These are phyloP conservation scores for Centrocercus urophasianus DNA, from an alignment of 2,113 vertebrate species.

Conservation along the genomic window DNA sequence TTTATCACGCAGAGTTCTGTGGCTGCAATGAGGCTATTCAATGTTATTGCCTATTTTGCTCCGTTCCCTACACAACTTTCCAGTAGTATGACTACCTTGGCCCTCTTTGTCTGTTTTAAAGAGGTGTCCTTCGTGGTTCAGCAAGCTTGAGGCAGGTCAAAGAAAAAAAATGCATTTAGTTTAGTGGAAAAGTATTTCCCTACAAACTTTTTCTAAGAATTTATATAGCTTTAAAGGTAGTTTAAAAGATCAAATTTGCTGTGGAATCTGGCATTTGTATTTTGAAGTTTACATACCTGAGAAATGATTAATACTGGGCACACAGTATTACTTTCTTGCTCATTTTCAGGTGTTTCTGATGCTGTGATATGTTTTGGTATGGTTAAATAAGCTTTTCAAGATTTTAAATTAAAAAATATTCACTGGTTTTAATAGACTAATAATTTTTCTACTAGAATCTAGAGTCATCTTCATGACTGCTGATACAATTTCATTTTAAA, in stretches of 20 bases:
- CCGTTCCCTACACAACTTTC: background rate
- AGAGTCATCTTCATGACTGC: conserved; percentile 38
- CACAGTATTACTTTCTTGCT: background rate
- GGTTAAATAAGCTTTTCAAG: conserved; percentile 19
- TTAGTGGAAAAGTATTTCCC: background rate
- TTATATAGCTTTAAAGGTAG: background rate
- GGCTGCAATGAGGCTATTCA: background rate
- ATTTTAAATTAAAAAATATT: background rate
- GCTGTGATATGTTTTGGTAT: background rate
- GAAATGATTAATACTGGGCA: background rate
- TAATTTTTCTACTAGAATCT: conserved; percentile 39
- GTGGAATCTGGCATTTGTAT: background rate
- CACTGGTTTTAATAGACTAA: background rate
- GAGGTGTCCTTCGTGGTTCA: background rate
- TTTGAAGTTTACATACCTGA: background rate
- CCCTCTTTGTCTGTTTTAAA: background rate
- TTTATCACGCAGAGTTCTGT: background rate
- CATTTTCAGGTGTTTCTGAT: background rate
- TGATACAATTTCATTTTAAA: conserved; percentile 41
- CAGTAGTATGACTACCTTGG: background rate
- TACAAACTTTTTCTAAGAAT: background rate
- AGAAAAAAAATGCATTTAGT: background rate
- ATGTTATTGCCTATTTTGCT: background rate
- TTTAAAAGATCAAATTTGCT: background rate
- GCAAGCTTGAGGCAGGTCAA: background rate